Percentiles rank a stretch among this genome's conserved stretches.
Evolutionary conservation across 2,797 vertebrate genomes (phyloP).

Genomic region (Cuniculus paca): DNA sequence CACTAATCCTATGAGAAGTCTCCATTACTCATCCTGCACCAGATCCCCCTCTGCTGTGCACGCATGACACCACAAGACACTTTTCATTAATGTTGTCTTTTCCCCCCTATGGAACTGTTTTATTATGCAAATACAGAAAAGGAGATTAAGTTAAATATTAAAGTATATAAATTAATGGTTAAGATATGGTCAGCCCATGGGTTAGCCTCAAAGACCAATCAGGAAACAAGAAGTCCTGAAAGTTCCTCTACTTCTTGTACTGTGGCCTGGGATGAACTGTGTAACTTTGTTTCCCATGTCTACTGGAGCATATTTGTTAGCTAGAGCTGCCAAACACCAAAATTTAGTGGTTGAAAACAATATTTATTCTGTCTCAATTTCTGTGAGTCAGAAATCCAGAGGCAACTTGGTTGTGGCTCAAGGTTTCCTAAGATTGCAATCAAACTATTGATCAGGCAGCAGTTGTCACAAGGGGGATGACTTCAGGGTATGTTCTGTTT

Average conservation of each 20-base stretch:
- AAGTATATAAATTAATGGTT: background rate
- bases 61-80: background rate
- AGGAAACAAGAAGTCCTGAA: background rate
- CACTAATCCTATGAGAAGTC: background rate
- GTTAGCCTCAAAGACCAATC: background rate
- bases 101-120: background rate
- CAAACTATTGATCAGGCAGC: background rate
- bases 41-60: fast-evolving
- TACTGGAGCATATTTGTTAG: fast-evolving
- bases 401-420: background rate
- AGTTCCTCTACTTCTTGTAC: background rate
- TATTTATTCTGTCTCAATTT: background rate
- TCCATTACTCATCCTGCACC: background rate
- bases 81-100: background rate
- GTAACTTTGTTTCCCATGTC: background rate
- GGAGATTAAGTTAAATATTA: background rate
- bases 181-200: background rate
- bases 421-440: background rate
- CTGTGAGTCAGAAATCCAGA: background rate
- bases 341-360: background rate
- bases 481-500: background rate
- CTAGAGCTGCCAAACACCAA: background rate
- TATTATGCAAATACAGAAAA: background rate
- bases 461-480: background rate
- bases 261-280: background rate